phyloP scores from a whole-genome alignment of 2,888 invertebrate species.

The Teleiodes luculella region DNA sequence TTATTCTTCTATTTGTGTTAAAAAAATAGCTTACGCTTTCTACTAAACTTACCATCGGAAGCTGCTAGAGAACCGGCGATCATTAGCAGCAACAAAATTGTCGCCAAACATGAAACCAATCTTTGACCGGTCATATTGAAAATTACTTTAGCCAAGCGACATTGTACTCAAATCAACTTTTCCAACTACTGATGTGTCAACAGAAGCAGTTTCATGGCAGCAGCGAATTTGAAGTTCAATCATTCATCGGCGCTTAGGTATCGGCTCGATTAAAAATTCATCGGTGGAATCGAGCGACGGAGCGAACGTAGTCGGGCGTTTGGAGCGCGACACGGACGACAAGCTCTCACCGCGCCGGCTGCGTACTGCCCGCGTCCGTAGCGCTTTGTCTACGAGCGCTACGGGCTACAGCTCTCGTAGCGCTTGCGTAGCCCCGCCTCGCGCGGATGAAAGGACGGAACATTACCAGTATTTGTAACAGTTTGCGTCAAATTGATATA shows the following conservation, averaged over 20 bases:
- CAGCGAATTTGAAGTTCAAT: constrained; percentile 48
- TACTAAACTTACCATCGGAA: constrained; percentile 60
- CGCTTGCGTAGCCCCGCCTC: constrained; percentile 77
- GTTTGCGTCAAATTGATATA: constrained; percentile 79
- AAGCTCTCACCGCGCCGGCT: constrained; percentile 45
- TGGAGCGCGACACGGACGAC: constrained; percentile 28
- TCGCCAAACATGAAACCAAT: constrained; percentile 47
- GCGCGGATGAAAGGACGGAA: constrained; percentile 73
- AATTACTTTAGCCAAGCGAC: constrained; percentile 59
- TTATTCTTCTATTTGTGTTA: too few species aligned
- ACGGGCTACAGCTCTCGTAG: constrained; percentile 44
- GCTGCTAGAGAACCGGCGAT: constrained; percentile 52
- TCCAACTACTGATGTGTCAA: constrained; percentile 50
- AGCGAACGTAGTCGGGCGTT: constrained; percentile 39
- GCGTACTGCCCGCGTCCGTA: constrained; percentile 41
- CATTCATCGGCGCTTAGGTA: constrained; percentile 61
- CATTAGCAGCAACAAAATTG: constrained; percentile 50
- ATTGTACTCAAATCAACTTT: constrained; percentile 58
- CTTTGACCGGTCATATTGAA: constrained; percentile 58
- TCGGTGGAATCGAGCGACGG: constrained; percentile 50
- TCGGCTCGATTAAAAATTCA: constrained; percentile 70
- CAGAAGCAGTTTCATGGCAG: constrained; percentile 53
- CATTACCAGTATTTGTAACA: constrained; percentile 79
- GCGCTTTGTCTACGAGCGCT: constrained; percentile 42
- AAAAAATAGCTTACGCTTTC: too few species aligned